These are phyloP conservation scores for Stichodactyla helianthus DNA, from an alignment of 64 coral and sea anemone species.

Conservation along the genomic window DNA sequence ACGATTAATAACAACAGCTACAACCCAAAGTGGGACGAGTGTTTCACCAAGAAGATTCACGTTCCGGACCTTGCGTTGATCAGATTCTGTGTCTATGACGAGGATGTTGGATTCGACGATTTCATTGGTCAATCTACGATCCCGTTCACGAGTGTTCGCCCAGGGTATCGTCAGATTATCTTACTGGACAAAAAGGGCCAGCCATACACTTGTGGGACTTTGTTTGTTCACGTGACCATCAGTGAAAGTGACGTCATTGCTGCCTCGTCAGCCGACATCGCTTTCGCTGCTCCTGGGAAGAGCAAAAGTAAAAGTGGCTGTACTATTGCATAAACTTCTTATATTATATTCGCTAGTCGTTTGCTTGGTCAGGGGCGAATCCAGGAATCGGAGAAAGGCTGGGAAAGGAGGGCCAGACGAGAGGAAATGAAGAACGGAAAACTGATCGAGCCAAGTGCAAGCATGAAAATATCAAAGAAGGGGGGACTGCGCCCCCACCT, in stretches of 20 bases:
- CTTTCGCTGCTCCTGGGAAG: not conserved
- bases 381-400: too few species aligned
- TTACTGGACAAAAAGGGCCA: constrained; percentile 6
- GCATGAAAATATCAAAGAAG: too few species aligned
- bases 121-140: constrained; percentile 38
- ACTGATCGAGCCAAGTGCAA: too few species aligned
- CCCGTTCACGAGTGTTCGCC: constrained; percentile 29
- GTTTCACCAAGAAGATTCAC: constrained; percentile 18
- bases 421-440: too few species aligned
- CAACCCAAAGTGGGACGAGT: constrained; percentile 42
- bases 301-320: not conserved
- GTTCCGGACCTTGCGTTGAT: constrained; percentile 53
- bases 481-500: too few species aligned
- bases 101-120: constrained; percentile 47
- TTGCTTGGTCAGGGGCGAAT: too few species aligned
- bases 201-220: not conserved
- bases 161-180: constrained; percentile 31
- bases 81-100: constrained; percentile 43
- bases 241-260: not conserved
- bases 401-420: too few species aligned
- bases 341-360: too few species aligned
- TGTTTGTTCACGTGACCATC: constrained; percentile 32
- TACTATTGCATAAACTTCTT: not conserved
- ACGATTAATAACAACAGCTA: constrained; percentile 37
- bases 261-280: not conserved